These are phyloP conservation scores for Periplaneta americana DNA, from an alignment of 1,140 invertebrate genomes.

Conservation along the genomic window DNA sequence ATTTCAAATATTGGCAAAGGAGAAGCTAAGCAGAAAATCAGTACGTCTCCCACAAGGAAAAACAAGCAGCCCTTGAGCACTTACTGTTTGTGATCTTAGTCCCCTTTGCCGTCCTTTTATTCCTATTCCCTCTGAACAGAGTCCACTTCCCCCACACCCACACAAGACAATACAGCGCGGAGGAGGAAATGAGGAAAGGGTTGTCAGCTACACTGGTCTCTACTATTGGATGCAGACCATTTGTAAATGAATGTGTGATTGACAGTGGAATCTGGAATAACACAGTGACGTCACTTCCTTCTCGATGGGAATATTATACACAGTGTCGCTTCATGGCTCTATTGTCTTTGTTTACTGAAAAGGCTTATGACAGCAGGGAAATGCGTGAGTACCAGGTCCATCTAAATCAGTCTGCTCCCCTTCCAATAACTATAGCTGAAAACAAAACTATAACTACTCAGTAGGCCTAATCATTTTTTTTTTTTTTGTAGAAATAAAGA, in stretches of 20 bases:
- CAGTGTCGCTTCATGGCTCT: not conserved
- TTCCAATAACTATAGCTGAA: no score
- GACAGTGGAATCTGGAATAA: not conserved
- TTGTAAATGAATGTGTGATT: not conserved
- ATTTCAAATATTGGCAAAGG: not conserved
- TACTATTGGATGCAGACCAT: not conserved
- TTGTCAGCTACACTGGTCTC: not conserved
- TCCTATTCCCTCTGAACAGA: not conserved
- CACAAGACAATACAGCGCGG: not conserved
- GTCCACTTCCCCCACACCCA: not conserved
- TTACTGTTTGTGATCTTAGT: not conserved
- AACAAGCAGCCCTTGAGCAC: not conserved
- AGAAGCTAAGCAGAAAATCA: not conserved
- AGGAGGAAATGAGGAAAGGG: not conserved
- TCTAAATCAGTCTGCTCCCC: no score
- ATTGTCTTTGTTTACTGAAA: not conserved
- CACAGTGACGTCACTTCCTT: not conserved
- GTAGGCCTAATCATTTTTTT: no score
- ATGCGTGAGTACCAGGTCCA: not conserved
- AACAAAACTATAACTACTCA: no score
- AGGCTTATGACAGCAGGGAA: not conserved
- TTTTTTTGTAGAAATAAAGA: no score
- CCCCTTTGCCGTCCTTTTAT: not conserved
- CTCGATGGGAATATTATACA: not conserved
- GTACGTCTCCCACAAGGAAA: not conserved